Conservation (phyloP, 2,888 invertebrate genomes). For the Macrophya alboannulata region DNA sequence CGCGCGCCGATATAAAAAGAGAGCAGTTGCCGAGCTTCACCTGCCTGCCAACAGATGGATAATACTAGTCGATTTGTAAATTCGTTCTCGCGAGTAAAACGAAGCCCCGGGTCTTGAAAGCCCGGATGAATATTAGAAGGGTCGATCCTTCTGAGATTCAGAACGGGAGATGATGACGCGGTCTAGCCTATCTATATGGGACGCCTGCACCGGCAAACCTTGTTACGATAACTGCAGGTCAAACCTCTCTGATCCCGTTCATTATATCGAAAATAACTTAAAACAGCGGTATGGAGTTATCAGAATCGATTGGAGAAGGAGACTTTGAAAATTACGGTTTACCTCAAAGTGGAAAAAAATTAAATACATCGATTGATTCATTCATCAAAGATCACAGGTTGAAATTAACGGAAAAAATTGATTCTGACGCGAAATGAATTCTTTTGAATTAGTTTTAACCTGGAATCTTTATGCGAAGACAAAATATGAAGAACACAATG, state of each 20-base stretch:
- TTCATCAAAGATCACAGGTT: neutral
- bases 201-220: slow-evolving; percentile 73
- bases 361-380: neutral
- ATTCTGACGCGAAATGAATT: neutral
- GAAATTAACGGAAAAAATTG: neutral
- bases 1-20: slow-evolving; percentile 6
- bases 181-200: slow-evolving; percentile 73
- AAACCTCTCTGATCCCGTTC: slow-evolving; percentile 77
- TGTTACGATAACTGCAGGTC: slow-evolving; percentile 77
- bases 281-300: neutral
- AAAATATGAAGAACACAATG: neutral
- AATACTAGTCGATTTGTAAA: neutral
- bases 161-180: slow-evolving; percentile 77
- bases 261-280: neutral
- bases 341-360: too few relatives aligned
- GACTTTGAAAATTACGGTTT: neutral
- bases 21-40: slow-evolving; percentile 20
- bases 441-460: neutral
- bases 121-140: slow-evolving; percentile 18
- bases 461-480: neutral
- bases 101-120: slow-evolving; percentile 57
- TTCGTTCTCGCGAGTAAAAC: slow-evolving; percentile 62
- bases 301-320: neutral
- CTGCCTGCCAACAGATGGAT: slow-evolving; percentile 68
- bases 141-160: slow-evolving; percentile 75